phyloP scores from a whole-genome alignment of 2,113 vertebrate species.

The Ctenodactylus gundi region DNA sequence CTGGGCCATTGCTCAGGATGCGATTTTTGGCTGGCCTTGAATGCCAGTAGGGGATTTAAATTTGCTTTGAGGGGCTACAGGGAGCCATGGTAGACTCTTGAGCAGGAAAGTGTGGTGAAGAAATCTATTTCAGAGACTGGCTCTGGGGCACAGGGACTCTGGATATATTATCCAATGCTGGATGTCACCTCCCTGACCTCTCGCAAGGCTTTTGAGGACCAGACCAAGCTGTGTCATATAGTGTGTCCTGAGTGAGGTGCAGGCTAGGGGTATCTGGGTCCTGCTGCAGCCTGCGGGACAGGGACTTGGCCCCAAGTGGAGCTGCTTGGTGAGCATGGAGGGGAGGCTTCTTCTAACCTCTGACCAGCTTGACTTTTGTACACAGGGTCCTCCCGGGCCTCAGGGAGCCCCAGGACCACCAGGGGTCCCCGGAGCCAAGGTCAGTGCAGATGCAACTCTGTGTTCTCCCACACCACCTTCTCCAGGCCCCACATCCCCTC shows the following conservation, averaged over 20 bases:
- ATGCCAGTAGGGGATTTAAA: background rate
- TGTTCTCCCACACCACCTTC: background rate
- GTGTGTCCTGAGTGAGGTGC: background rate
- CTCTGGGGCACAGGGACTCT: background rate
- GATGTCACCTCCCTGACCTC: background rate
- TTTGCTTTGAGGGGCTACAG: background rate
- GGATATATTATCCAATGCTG: background rate
- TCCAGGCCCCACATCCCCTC: background rate
- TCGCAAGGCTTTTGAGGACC: background rate
- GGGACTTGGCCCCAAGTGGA: too few relatives aligned
- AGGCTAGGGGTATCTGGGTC: background rate
- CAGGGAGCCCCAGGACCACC: constrained; percentile 89
- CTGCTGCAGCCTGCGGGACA: background rate
- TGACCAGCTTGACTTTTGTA: background rate
- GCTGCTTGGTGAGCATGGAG: background rate
- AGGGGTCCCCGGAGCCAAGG: constrained; percentile 91
- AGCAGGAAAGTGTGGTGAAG: background rate
- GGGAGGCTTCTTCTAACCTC: background rate
- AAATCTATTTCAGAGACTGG: background rate
- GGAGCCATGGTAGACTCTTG: background rate
- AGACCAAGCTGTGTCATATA: background rate
- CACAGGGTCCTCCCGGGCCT: constrained; percentile 90
- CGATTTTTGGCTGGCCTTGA: background rate
- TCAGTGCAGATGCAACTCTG: constrained; percentile 67
- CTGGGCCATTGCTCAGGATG: too few relatives aligned